A percentile compares a stretch with the other conserved stretches of the same genome.
These are phyloP conservation scores for Seriola rivoliana DNA, from an alignment of 2,113 vertebrate genomes.

Conservation along the genomic window DNA sequence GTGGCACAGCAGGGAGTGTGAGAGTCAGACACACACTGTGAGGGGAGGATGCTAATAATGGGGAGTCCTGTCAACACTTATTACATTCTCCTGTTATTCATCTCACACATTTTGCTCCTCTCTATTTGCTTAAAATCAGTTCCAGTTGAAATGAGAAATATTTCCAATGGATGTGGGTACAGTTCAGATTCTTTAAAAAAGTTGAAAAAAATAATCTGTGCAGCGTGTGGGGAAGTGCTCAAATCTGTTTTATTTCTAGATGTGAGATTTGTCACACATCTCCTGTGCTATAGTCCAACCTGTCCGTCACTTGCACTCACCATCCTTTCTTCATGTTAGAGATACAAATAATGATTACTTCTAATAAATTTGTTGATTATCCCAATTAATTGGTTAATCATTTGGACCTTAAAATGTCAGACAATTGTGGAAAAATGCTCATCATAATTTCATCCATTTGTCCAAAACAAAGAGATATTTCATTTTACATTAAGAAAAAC, in stretches of 20 bases:
- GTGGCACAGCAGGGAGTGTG: slow-evolving; percentile 27
- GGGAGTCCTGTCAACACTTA: slow-evolving; percentile 58
- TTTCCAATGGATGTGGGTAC: not conserved
- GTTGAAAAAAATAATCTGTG: too few species aligned
- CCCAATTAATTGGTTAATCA: not conserved
- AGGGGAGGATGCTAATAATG: slow-evolving; percentile 54
- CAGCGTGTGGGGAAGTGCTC: not conserved
- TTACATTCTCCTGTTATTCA: slow-evolving; percentile 28
- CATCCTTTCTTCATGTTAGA: slow-evolving; percentile 1
- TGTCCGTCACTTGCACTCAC: slow-evolving; percentile 2
- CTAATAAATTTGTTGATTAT: not conserved
- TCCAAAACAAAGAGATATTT: not conserved
- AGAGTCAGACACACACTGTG: slow-evolving; percentile 41
- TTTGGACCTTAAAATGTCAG: not conserved
- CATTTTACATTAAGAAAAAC: not conserved
- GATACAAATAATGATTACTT: not conserved
- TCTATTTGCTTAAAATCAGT: not conserved
- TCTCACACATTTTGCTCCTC: slow-evolving; percentile 17
- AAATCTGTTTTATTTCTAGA: not conserved
- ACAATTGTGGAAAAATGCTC: not conserved
- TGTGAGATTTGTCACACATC: not conserved
- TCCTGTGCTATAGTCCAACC: not conserved
- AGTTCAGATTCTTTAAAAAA: not conserved
- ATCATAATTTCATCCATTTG: not conserved
- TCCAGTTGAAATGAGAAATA: slow-evolving; percentile 9